Evolutionary conservation across 2,888 invertebrate genomes (phyloP), one percentile per base, ranked within the genome.

Genomic region (Xanthorhoe spadicearia): DNA sequence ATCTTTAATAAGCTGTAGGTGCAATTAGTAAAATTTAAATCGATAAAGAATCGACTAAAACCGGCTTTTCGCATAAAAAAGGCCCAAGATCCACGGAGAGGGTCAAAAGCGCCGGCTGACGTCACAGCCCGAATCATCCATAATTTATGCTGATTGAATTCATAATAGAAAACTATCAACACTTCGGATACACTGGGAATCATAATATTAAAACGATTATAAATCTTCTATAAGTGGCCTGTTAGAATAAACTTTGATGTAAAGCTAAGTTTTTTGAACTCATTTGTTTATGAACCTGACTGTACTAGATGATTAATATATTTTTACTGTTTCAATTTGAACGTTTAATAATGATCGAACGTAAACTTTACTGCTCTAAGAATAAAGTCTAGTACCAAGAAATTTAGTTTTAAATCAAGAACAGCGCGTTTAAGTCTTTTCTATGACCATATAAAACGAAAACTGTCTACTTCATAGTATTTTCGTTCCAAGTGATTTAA

Each of bases 111-210:
- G 76, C 79, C 72, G 78, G 62, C 52, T 68, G 64, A 85, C 87
- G 87, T 87, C 87, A 85, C 81, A 81, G 81, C 77, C 79, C 81
- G 86, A 90, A 90, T 90, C 89, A 62, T 87, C 87, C 84, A 84
- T 88, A 90, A 92, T 92, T 90, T 92, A 92, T 90, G 90, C 84
- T 90, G 90, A 92, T 91, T 89, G 90, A 90, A 90, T 90, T 86
- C 87, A 86, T 91, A 91, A 90, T 89, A 90, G 89, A 88, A 88
- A 88, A 88, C 87, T 88, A 91, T 91, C 89, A 87, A 88, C 84
- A 85, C 85, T 78, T 70, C 32, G 49, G 35, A 19, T 60, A 56
- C 54, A 59, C 43, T 46, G 62, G 49, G 52, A 53, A 54, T 38
- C 50, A 49, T 64, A 53, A 58, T 35, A 49, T 48, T 48, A 53